These are phyloP conservation scores for Malaclemys terrapin DNA, from an alignment of 2,113 vertebrate species.

Conservation along the genomic window DNA sequence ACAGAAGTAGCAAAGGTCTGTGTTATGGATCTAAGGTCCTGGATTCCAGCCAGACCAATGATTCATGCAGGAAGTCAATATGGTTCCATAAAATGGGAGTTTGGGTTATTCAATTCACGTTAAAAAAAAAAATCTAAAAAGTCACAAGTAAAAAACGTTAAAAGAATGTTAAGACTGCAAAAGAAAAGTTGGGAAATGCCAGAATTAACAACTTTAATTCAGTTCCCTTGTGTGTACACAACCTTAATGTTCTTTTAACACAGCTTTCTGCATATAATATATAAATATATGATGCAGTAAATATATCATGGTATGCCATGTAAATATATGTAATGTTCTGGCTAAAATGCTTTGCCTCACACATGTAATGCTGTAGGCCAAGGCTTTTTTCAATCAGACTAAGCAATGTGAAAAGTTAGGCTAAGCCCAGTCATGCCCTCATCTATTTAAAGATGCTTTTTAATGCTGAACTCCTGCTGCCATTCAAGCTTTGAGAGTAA, in stretches of 20 bases:
- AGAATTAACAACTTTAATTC: background rate
- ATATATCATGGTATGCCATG: background rate
- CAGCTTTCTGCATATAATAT: background rate
- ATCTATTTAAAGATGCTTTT: conserved; percentile 75
- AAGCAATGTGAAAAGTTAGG: conserved; percentile 52
- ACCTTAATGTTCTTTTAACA: background rate
- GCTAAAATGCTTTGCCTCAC: background rate
- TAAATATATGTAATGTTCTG: background rate
- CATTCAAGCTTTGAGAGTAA: conserved; percentile 46
- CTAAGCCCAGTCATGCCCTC: conserved; percentile 66
- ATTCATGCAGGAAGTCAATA: background rate
- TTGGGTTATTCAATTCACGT: background rate
- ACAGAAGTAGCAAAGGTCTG: background rate
- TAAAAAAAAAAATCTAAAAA: background rate
- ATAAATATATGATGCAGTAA: background rate
- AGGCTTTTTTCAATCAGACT: conserved; percentile 20
- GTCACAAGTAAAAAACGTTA: background rate
- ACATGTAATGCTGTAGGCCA: background rate
- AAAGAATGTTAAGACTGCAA: background rate
- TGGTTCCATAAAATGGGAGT: background rate
- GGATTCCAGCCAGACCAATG: background rate
- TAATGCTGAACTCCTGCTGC: conserved; percentile 67
- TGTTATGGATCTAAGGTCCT: background rate
- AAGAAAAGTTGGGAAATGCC: background rate
- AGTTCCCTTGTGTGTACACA: background rate